A percentile compares a stretch with the other conserved stretches of the same genome.
phyloP scores from a whole-genome alignment of 1,140 invertebrate genomes.

The Lordiphosa clarofinis region DNA sequence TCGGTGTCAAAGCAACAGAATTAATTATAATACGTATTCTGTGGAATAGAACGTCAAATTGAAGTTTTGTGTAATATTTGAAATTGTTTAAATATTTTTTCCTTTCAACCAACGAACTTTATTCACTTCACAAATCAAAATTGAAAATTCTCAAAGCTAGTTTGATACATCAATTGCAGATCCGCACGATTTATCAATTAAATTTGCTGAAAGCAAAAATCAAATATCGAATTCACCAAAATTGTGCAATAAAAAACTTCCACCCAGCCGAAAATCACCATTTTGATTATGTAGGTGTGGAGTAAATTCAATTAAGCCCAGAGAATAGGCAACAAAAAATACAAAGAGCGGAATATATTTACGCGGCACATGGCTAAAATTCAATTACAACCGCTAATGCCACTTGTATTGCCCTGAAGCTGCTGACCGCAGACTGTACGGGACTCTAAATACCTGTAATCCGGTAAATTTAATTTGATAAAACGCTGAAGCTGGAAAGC shows the following conservation, averaged over 20 bases:
- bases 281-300: constrained; percentile 47
- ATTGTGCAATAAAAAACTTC: constrained; percentile 1
- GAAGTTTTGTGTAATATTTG: too few relatives aligned
- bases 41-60: too few relatives aligned
- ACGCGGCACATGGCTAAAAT: constrained; percentile 46
- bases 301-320: constrained; percentile 63
- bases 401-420: constrained; percentile 60
- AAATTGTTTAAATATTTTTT: too few relatives aligned
- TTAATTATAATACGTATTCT: too few relatives aligned
- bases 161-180: not conserved
- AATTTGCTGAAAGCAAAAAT: constrained; percentile 11
- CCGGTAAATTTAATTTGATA: constrained; percentile 75
- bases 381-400: constrained; percentile 75
- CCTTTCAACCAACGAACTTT: too few relatives aligned
- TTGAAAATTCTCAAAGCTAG: too few relatives aligned
- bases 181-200: constrained; percentile 12
- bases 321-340: constrained; percentile 13
- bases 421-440: constrained; percentile 56
- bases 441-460: constrained; percentile 73
- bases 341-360: constrained; percentile 20
- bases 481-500: constrained; percentile 70
- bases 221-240: constrained; percentile 11
- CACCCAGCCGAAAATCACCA: constrained; percentile 2
- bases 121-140: too few relatives aligned
- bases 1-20: too few relatives aligned